Conservation (phyloP, 1,140 invertebrate genomes). For the Carcinoscorpius rotundicauda region DNA sequence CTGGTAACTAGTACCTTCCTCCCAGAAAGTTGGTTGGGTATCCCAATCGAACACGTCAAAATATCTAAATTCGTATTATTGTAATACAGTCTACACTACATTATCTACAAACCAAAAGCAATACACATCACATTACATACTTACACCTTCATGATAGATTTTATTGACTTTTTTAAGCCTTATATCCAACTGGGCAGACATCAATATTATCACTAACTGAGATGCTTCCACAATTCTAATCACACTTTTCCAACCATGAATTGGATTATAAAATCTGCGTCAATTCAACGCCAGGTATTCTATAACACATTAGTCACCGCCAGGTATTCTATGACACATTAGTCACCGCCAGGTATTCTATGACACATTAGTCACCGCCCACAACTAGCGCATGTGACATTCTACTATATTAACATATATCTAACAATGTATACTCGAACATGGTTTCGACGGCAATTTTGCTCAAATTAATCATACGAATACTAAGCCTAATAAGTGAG, state of each 20-base stretch:
- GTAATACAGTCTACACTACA: background rate
- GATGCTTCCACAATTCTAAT: too few relatives aligned
- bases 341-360: too few relatives aligned
- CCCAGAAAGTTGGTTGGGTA: constrained; percentile 1
- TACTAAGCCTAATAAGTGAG: too few relatives aligned
- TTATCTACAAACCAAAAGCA: constrained; percentile 3
- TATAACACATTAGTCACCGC: too few relatives aligned
- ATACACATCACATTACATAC: constrained; percentile 25
- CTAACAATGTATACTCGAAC: constrained; percentile 10
- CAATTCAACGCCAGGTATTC: too few relatives aligned
- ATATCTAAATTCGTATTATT: background rate
- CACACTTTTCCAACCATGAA: too few relatives aligned
- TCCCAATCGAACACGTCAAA: background rate
- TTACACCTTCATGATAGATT: constrained; percentile 68
- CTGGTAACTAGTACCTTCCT: background rate
- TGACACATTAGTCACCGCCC: too few relatives aligned
- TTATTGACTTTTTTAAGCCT: constrained; percentile 66
- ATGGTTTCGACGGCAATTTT: background rate
- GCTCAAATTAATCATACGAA: too few relatives aligned
- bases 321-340: too few relatives aligned
- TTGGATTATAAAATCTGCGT: too few relatives aligned
- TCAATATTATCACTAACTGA: too few relatives aligned
- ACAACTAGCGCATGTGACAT: too few relatives aligned
- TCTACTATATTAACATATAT: background rate
- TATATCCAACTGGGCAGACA: constrained; percentile 43